These are phyloP conservation scores for Aricia agestis DNA, from an alignment of 1,140 invertebrate genomes.

Conservation along the genomic window DNA sequence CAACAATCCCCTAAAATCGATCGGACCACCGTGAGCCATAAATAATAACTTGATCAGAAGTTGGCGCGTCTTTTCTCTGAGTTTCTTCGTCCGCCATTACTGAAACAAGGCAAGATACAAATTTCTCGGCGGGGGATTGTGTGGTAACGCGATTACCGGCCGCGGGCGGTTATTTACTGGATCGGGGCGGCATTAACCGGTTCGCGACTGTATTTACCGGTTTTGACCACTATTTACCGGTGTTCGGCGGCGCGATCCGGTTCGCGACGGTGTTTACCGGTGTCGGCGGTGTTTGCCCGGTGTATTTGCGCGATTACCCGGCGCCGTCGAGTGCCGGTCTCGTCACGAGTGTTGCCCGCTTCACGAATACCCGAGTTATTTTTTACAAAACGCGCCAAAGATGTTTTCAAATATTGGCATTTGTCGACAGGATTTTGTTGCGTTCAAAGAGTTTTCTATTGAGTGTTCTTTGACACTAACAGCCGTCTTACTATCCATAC, in stretches of 20 bases:
- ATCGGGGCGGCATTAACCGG: constrained; percentile 25
- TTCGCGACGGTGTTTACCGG: constrained; percentile 17
- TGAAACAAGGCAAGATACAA: constrained; percentile 30
- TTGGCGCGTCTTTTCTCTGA: neutral
- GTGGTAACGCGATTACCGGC: constrained; percentile 36
- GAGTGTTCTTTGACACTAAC: no score
- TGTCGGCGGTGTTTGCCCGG: constrained; percentile 24
- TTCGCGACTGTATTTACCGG: constrained; percentile 27
- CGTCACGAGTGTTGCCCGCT: constrained; percentile 17
- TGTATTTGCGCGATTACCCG: constrained; percentile 33
- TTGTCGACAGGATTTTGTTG: no score
- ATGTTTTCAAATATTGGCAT: neutral
- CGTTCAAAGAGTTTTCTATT: no score
- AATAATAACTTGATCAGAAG: neutral
- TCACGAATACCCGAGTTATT: constrained; percentile 9
- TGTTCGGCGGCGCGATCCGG: constrained; percentile 10
- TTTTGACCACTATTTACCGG: constrained; percentile 12
- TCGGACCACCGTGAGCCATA: neutral
- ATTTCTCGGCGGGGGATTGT: constrained; percentile 34
- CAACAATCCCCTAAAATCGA: no score
- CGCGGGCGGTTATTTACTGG: constrained; percentile 31
- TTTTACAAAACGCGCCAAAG: constrained; percentile 5
- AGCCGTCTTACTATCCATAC: no score
- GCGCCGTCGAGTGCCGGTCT: constrained; percentile 26
- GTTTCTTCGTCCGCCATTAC: constrained; percentile 5